Conservation (phyloP, 53 echinoderm and acorn worm genomes). For the Paracentrotus lividus region DNA sequence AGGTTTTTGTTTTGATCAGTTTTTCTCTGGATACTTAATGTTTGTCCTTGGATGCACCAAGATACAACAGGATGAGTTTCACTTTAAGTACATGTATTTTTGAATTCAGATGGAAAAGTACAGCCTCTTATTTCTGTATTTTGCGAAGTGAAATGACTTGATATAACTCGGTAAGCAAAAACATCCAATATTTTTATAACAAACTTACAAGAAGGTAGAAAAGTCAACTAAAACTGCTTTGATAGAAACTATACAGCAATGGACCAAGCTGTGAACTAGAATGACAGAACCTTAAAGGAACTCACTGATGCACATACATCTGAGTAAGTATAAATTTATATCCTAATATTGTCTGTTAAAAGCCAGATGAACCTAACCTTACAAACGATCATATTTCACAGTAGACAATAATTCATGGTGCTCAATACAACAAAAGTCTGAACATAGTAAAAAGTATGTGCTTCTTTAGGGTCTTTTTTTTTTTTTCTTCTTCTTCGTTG, state of each 20-base stretch:
- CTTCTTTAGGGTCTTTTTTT: too few species aligned
- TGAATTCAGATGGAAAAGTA: constrained; percentile 25
- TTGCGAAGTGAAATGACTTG: not conserved
- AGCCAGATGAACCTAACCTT: too few species aligned
- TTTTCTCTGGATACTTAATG: constrained; percentile 39
- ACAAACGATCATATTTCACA: too few species aligned
- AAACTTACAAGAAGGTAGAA: not conserved
- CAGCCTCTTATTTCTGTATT: not conserved
- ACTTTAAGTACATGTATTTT: not conserved
- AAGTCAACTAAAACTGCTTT: not conserved
- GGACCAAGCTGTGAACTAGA: not conserved
- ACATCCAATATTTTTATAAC: not conserved
- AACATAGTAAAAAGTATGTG: too few species aligned
- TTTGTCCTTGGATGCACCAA: constrained; percentile 8
- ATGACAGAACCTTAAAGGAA: not conserved
- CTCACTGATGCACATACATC: not conserved
- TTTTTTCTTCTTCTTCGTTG: too few species aligned
- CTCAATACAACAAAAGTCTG: too few species aligned
- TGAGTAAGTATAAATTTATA: not conserved
- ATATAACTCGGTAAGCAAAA: not conserved
- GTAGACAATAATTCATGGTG: too few species aligned
- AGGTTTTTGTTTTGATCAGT: constrained; percentile 32
- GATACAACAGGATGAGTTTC: not conserved
- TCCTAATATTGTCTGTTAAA: too few species aligned
- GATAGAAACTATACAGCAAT: not conserved